Percentiles rank a stretch among this genome's conserved stretches.
Conservation (phyloP, 2,888 invertebrate genomes). For the Platycheirus rosarum region DNA sequence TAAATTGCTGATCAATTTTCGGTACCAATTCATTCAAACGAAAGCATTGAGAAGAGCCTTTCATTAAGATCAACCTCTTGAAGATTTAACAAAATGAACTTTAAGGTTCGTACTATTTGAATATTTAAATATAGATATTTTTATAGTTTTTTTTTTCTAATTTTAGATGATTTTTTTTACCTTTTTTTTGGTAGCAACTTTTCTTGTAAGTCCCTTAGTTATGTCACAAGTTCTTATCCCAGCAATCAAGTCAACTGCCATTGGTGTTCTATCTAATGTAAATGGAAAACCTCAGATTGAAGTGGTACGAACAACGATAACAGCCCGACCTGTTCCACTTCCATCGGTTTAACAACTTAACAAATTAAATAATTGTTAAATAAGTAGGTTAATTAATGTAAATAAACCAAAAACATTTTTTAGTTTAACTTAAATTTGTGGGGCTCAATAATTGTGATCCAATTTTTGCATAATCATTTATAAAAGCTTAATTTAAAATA, state of each 20-base stretch:
- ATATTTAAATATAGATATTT: not conserved
- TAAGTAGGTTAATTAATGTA: not conserved
- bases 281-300: conserved; percentile 27
- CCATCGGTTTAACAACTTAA: not conserved
- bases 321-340: conserved; percentile 30
- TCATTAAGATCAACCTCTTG: not conserved
- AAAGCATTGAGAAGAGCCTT: not conserved
- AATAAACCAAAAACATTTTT: too few species aligned
- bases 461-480: too few species aligned
- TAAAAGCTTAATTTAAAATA: too few species aligned
- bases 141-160: not conserved
- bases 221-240: conserved; percentile 30
- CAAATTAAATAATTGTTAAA: not conserved
- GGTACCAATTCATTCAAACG: not conserved
- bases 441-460: too few species aligned
- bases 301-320: conserved; percentile 19
- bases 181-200: not conserved
- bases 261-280: conserved; percentile 26
- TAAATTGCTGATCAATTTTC: conserved; percentile 3
- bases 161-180: conserved; percentile 1
- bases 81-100: conserved; percentile 30
- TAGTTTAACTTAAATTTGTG: too few species aligned
- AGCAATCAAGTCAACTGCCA: conserved; percentile 14
- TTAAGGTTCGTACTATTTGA: conserved; percentile 16
- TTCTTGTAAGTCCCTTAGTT: conserved; percentile 10